Conservation (phyloP, 2,888 invertebrate species). For the Lasioglossum malachurum region DNA sequence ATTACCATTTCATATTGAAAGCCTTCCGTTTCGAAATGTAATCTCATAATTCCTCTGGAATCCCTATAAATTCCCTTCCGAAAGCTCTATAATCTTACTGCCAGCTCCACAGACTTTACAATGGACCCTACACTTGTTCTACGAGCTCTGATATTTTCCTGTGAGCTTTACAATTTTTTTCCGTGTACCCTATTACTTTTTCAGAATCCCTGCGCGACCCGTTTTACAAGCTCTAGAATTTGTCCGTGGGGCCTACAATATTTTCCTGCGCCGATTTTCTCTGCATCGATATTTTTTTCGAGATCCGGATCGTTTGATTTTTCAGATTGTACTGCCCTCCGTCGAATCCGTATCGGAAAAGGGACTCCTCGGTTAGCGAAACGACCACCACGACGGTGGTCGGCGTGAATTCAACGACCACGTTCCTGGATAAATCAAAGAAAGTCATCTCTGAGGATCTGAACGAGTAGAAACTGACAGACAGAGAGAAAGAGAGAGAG, state of each 20-base stretch:
- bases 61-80: background rate
- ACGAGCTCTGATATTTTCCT: background rate
- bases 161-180: too few relatives aligned
- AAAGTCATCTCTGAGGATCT: conserved; percentile 78
- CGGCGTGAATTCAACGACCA: conserved; percentile 78
- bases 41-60: background rate
- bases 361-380: conserved; percentile 92
- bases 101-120: too few relatives aligned
- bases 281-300: background rate
- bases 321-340: conserved; percentile 90
- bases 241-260: background rate
- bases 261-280: background rate
- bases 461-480: conserved; percentile 56
- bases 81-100: too few relatives aligned
- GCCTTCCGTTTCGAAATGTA: conserved; percentile 3
- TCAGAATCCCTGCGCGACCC: background rate
- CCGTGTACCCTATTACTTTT: background rate
- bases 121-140: background rate
- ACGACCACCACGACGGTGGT: conserved; percentile 91
- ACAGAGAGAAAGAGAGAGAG: background rate
- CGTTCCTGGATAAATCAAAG: conserved; percentile 79
- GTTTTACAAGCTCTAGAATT: background rate
- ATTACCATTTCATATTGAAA: conserved; percentile 9
- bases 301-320: conserved; percentile 53
- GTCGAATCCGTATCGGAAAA: conserved; percentile 88